Evolutionary conservation across 2,888 invertebrate genomes (phyloP).

Genomic region (Pseudococcus longispinus): DNA sequence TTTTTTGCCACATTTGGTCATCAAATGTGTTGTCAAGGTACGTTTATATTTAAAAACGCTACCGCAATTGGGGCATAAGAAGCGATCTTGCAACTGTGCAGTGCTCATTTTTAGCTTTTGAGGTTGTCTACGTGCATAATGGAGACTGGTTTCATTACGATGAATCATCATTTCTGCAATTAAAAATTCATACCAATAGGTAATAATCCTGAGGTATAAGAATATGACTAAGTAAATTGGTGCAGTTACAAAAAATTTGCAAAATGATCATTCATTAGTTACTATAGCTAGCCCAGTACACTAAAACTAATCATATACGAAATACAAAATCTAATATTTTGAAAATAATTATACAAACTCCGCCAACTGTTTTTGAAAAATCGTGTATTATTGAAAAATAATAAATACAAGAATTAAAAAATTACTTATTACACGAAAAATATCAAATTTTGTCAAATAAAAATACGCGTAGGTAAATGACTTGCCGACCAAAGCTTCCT

Average conservation of each 20-base stretch:
- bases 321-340: too few species aligned
- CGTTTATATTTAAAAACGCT: slow-evolving; percentile 44
- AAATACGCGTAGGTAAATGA: too few species aligned
- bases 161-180: neutral
- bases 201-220: too few species aligned
- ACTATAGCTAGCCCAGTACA: too few species aligned
- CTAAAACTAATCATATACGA: too few species aligned
- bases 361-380: neutral
- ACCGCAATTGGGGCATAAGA: slow-evolving; percentile 55
- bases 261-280: too few species aligned
- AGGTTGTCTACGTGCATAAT: neutral
- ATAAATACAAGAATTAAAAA: neutral
- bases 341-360: neutral
- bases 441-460: neutral
- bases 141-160: neutral
- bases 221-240: too few species aligned
- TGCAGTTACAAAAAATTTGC: neutral
- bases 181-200: too few species aligned
- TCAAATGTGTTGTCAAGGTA: slow-evolving; percentile 29
- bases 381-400: neutral
- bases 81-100: neutral
- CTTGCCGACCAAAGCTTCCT: too few species aligned
- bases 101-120: neutral
- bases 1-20: slow-evolving; percentile 13
- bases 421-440: neutral